Base-by-base conservation (phyloP, 2,113 vertebrate genomes). In the Pteronura brasiliensis region DNA sequence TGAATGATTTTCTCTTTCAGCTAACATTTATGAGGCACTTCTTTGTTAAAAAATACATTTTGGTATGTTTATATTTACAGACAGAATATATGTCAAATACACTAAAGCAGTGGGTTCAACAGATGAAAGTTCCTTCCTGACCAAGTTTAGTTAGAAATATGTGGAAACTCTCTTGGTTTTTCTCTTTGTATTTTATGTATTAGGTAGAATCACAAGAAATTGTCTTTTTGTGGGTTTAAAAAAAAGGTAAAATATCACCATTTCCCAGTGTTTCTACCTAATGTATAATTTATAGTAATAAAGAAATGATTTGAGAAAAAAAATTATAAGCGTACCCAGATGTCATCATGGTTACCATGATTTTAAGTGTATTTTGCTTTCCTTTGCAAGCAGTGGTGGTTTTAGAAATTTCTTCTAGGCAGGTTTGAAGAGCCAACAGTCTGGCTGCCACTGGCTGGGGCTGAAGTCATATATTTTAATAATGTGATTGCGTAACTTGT, bases 321-420 rank as follows among this genome's bases (percentile, higher is more conserved):
- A 63, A 44, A 90, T n/a, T 47, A 13, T 44, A 44, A 89, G 20
- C 69, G 27, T 61, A 49, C 23, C 10, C n/a, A 61, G n/a, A 42
- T 96, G 36, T 92, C 57, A 90, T 57, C 63, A 27, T 76, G 44
- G 42, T 42, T 42, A 79, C 27, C n/a, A 29, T 63, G 87, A 57
- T 84, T 88, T 92, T 59, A 89, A 90, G 42, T 81, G 42, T 13
- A 49, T 90, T 92, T 87, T 88, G 18, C 42, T 86, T 90, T 85
- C 27, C 55, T 82, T 90, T 39, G 29, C 10, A 79, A 93, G 21
- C 2, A n/a, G 9, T n/a, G 36, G 31, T 57, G 14, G 3, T 76
- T 97, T 92, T 67, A 76, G 72, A 91, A 87, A 67, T 77, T 77
- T 86, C 57, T 23, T 0, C 0, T 74, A 44, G 76, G 23, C 47